Evolutionary conservation across 2,113 vertebrate species (phyloP).

Genomic region (Carettochelys insculpta): DNA sequence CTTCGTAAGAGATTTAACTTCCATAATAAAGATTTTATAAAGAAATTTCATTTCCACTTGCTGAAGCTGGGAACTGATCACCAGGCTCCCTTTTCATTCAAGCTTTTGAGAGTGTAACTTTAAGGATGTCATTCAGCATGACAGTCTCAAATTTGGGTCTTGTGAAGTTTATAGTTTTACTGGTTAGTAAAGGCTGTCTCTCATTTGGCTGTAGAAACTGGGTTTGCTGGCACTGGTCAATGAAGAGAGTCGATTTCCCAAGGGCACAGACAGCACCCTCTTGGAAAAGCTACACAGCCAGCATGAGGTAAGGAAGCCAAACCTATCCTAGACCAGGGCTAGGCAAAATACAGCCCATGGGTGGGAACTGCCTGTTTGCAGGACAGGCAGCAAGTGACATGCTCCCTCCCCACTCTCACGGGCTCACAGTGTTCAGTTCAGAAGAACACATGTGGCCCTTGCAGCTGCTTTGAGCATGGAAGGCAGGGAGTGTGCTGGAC

Average conservation of each 20-base stretch:
- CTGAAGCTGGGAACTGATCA: neutral
- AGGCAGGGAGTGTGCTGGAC: too few relatives aligned
- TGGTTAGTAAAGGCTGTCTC: conserved; percentile 55
- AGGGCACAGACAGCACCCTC: conserved; percentile 93
- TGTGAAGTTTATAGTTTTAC: conserved; percentile 24
- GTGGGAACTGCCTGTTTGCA: too few relatives aligned
- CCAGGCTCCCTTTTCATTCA: neutral
- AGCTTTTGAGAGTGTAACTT: neutral
- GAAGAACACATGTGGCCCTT: too few relatives aligned
- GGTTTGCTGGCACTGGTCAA: conserved; percentile 93
- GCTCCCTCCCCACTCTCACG: too few relatives aligned
- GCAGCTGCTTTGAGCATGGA: too few relatives aligned
- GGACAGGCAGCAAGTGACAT: too few relatives aligned
- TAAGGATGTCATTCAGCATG: neutral
- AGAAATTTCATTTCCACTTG: neutral
- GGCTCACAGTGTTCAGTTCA: too few relatives aligned
- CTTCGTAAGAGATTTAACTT: neutral
- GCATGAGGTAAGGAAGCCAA: conserved; percentile 83
- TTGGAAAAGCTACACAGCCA: conserved; percentile 92
- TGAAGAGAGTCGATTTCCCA: conserved; percentile 93
- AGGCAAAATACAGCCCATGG: too few relatives aligned
- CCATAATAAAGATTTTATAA: neutral
- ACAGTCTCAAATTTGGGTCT: conserved; percentile 11
- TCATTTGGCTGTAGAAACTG: conserved; percentile 83
- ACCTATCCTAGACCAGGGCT: neutral